A percentile compares a stretch with the other conserved stretches of the same genome.
These are phyloP conservation scores for Leptura quadrifasciata DNA, from an alignment of 2,888 invertebrate genomes.

Conservation along the genomic window DNA sequence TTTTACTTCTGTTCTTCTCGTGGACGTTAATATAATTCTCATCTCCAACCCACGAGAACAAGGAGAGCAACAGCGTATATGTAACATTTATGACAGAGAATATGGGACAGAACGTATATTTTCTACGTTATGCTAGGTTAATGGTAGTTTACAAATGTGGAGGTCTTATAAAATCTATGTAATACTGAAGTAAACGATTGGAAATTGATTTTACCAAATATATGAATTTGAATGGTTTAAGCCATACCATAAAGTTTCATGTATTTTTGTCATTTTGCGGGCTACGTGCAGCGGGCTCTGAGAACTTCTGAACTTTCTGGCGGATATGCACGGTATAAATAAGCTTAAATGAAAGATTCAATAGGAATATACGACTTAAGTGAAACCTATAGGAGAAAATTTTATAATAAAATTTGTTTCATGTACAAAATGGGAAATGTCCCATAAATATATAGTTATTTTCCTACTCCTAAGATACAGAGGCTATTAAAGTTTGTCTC, in stretches of 20 bases:
- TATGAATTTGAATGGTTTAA: conserved; percentile 30
- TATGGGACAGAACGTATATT: conserved; percentile 19
- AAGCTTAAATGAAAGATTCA: conserved; percentile 31
- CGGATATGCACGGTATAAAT: conserved; percentile 27
- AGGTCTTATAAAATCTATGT: conserved; percentile 25
- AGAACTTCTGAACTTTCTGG: conserved; percentile 29
- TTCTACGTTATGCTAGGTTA: conserved; percentile 13
- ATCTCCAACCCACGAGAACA: neutral
- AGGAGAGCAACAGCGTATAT: neutral
- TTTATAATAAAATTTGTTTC: conserved; percentile 2
- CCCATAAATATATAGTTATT: neutral
- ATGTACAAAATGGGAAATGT: conserved; percentile 18
- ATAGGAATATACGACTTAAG: conserved; percentile 26
- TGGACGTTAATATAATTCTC: neutral
- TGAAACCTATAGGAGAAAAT: conserved; percentile 26
- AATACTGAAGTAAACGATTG: conserved; percentile 26
- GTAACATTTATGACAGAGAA: neutral
- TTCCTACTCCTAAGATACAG: neutral
- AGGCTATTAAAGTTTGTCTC: neutral
- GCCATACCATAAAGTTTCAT: conserved; percentile 29
- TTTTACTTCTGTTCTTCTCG: neutral
- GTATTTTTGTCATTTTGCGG: conserved; percentile 26
- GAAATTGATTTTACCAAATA: conserved; percentile 38
- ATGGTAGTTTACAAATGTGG: conserved; percentile 23
- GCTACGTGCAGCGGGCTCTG: conserved; percentile 26